Evolutionary conservation across 2,797 vertebrate genomes (phyloP).

Genomic region (Urosaurus nigricauda): DNA sequence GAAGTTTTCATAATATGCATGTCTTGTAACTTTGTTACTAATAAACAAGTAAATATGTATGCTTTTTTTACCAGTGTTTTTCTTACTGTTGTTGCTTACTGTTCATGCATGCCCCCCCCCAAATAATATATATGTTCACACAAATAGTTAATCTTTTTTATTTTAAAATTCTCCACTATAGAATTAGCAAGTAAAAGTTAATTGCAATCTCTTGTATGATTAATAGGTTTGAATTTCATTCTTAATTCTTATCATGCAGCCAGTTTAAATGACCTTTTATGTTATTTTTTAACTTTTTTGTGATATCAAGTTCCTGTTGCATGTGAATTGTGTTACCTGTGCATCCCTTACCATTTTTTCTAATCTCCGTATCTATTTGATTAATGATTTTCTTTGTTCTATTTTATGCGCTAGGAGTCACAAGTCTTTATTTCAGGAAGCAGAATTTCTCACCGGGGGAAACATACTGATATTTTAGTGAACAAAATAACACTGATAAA

Average conservation of each 20-base stretch:
- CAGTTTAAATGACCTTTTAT: slow-evolving; percentile 74
- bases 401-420: slow-evolving; percentile 65
- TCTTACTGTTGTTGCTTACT: slow-evolving; percentile 28
- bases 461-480: slow-evolving; percentile 26
- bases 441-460: slow-evolving; percentile 44
- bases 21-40: too few relatives aligned
- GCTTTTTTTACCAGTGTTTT: slow-evolving; percentile 11
- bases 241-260: slow-evolving; percentile 70
- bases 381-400: slow-evolving; percentile 74
- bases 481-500: slow-evolving; percentile 33
- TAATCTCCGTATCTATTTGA: slow-evolving; percentile 76
- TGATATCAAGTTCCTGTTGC: slow-evolving; percentile 73
- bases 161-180: slow-evolving; percentile 64
- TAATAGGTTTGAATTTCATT: slow-evolving; percentile 75
- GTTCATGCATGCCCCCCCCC: slow-evolving; percentile 18
- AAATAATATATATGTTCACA: slow-evolving; percentile 22
- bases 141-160: slow-evolving; percentile 65
- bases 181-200: slow-evolving; percentile 75
- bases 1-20: not conserved
- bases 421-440: slow-evolving; percentile 55
- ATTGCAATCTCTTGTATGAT: slow-evolving; percentile 76
- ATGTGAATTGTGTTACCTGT: slow-evolving; percentile 71
- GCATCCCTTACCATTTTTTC: slow-evolving; percentile 72
- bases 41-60: too few relatives aligned
- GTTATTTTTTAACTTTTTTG: slow-evolving; percentile 78